Evolutionary conservation across 2,113 vertebrate species (phyloP).

Genomic region (Bubalus kerabau): DNA sequence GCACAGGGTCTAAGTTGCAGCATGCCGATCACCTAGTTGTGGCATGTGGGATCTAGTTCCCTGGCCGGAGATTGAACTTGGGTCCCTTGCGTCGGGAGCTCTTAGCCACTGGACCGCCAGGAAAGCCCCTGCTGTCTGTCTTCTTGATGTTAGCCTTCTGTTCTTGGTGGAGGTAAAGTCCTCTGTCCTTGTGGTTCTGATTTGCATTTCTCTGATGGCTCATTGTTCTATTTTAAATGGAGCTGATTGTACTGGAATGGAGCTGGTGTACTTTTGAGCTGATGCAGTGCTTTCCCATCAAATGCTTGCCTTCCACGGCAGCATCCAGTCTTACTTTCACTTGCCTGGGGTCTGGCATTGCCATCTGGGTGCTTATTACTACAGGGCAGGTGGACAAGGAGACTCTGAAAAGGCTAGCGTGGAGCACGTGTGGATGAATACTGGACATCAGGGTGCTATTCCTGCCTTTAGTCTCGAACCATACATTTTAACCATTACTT

Average conservation of each 20-base stretch:
- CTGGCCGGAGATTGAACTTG: neutral
- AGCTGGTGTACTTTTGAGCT: neutral
- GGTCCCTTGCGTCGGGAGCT: neutral
- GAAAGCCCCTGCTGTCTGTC: neutral
- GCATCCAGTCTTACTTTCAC: too few species aligned
- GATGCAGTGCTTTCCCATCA: neutral
- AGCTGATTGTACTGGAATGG: neutral
- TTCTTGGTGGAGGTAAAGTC: neutral
- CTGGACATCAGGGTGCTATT: neutral
- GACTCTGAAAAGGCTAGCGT: neutral
- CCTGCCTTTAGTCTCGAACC: neutral
- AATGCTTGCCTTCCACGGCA: neutral
- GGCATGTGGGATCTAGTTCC: neutral
- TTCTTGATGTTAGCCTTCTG: neutral
- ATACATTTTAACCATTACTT: neutral
- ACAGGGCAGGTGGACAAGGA: too few species aligned
- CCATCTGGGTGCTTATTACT: too few species aligned
- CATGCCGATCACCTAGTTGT: neutral
- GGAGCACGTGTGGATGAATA: rapidly evolving
- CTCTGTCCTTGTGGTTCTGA: neutral
- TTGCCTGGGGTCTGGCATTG: neutral
- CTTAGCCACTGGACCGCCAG: neutral
- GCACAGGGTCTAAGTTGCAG: neutral
- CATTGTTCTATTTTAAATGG: neutral
- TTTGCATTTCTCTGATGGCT: neutral